Conservation (phyloP, 2,888 invertebrate species). For the Nineta flava region DNA sequence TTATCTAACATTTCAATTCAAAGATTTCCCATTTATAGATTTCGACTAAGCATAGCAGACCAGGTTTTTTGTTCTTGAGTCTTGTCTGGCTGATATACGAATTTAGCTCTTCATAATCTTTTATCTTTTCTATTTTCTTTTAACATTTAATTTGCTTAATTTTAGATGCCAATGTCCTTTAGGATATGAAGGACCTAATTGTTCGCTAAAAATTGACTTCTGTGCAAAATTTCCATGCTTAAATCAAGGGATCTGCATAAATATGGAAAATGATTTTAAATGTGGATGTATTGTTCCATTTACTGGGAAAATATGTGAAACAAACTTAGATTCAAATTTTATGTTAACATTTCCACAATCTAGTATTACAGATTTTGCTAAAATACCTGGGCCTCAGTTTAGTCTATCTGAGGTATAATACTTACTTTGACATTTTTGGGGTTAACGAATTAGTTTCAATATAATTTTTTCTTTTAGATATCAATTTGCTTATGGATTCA, state of each 20-base stretch:
- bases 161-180: constrained; percentile 36
- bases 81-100: too few relatives aligned
- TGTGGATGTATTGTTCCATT: constrained; percentile 34
- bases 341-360: constrained; percentile 37
- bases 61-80: too few relatives aligned
- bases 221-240: constrained; percentile 29
- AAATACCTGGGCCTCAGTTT: constrained; percentile 29
- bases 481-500: constrained; percentile 49
- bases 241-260: constrained; percentile 27
- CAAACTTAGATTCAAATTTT: constrained; percentile 31
- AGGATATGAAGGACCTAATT: constrained; percentile 35
- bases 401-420: constrained; percentile 30
- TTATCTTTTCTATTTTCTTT: too few relatives aligned
- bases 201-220: constrained; percentile 28
- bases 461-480: constrained; percentile 23
- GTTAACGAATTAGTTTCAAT: not conserved
- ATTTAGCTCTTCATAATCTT: too few relatives aligned
- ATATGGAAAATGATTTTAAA: constrained; percentile 20
- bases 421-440: too few relatives aligned
- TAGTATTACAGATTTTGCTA: constrained; percentile 39
- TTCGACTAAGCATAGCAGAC: too few relatives aligned
- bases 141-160: not conserved
- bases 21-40: too few relatives aligned
- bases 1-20: too few relatives aligned
- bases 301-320: constrained; percentile 33